Evolutionary conservation across 1,140 invertebrate species (phyloP).

Genomic region (Pteromalus puparum): DNA sequence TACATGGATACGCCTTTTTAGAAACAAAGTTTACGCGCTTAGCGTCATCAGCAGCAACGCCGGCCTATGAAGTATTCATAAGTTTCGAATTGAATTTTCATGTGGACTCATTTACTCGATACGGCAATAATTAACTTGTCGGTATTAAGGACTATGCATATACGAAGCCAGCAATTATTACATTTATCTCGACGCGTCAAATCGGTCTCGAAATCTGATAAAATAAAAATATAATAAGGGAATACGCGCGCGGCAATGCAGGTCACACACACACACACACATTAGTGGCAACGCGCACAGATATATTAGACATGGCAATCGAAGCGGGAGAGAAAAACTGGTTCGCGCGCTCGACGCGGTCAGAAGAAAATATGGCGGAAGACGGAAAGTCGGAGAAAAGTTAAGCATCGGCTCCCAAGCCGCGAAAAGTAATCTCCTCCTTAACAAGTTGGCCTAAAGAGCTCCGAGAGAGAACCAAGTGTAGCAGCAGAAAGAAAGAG

Average conservation of each 20-base stretch:
- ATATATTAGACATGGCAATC: neutral
- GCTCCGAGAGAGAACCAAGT: too few species aligned
- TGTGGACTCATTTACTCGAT: neutral
- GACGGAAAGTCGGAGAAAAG: neutral
- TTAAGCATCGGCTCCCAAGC: neutral
- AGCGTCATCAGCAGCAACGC: neutral
- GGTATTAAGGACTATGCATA: neutral
- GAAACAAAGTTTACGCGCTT: neutral
- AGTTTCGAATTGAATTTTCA: constrained; percentile 2
- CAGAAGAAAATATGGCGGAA: neutral
- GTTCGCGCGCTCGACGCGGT: neutral
- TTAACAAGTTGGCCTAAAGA: constrained; percentile 30
- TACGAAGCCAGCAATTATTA: neutral
- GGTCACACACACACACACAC: too few species aligned
- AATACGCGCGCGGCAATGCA: neutral
- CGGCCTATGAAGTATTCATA: neutral
- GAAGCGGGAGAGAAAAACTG: constrained; percentile 5
- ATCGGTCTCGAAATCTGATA: neutral
- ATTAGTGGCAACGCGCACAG: neutral
- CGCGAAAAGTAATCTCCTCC: constrained; percentile 55
- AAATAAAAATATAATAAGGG: neutral
- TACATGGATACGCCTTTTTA: neutral
- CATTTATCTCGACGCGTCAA: neutral
- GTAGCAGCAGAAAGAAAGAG: neutral
- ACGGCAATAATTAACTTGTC: neutral